These are phyloP conservation scores for Luperina nickerlii DNA, from an alignment of 2,888 invertebrate genomes.

Conservation along the genomic window DNA sequence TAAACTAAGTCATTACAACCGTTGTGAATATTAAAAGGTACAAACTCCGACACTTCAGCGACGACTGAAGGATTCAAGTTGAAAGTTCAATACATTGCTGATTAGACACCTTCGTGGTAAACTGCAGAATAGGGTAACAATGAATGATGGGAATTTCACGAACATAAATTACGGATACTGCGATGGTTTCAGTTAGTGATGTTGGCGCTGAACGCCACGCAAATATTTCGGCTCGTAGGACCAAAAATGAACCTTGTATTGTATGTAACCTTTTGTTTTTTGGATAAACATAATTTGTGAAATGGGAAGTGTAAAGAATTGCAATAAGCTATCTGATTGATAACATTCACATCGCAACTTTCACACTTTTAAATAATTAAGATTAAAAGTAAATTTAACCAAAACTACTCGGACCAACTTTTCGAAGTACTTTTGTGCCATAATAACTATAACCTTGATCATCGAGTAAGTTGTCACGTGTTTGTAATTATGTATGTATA, in stretches of 20 bases:
- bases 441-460: not conserved
- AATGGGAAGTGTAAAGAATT: not conserved
- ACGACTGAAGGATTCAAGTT: constrained; percentile 39
- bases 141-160: not conserved
- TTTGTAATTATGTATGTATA: not conserved
- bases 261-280: not conserved
- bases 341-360: not conserved
- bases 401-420: not conserved
- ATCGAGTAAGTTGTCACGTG: not conserved
- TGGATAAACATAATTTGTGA: not conserved
- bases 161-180: not conserved
- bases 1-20: constrained; percentile 47
- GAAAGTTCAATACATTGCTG: constrained; percentile 55
- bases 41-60: constrained; percentile 34
- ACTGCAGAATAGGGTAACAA: constrained; percentile 7
- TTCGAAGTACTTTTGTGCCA: not conserved
- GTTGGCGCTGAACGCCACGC: not conserved
- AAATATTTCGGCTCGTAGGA: not conserved
- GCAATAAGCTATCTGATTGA: not conserved
- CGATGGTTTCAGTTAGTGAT: not conserved
- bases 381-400: not conserved
- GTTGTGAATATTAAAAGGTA: too few species aligned
- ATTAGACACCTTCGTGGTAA: constrained; percentile 47
- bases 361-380: too few species aligned
- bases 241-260: not conserved